Conservation (phyloP, 92 coral and sea anemone genomes). For the Parazoanthus darwini region DNA sequence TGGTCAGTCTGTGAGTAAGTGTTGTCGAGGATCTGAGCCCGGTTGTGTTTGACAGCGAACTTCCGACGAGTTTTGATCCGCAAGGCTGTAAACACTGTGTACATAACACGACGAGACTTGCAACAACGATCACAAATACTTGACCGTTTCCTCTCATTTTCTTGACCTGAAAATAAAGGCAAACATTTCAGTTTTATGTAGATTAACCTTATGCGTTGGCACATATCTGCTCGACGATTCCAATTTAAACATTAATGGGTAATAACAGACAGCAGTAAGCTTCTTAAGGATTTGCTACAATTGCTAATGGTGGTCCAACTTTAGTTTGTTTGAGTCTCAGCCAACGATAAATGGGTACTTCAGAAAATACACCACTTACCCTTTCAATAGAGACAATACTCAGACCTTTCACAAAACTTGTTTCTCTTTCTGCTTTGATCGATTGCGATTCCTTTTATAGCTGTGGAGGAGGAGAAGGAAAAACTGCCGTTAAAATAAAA, state of each 20-base stretch:
- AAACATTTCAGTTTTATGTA: background rate
- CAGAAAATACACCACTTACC: background rate
- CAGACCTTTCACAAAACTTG: background rate
- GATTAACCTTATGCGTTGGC: background rate
- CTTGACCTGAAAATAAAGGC: slow-evolving; percentile 26
- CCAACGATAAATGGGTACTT: background rate
- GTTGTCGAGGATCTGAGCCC: background rate
- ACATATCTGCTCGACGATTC: background rate
- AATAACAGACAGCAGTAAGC: background rate
- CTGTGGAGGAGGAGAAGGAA: background rate
- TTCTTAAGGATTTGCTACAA: background rate
- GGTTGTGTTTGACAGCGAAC: background rate
- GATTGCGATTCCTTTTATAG: background rate
- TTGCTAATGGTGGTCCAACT: background rate
- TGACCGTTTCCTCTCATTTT: slow-evolving; percentile 30
- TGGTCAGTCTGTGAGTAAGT: background rate
- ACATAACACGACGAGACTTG: background rate
- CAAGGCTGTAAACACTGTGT: slow-evolving; percentile 13
- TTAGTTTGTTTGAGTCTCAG: background rate
- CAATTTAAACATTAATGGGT: background rate
- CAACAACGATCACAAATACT: slow-evolving; percentile 9
- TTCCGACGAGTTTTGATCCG: slow-evolving; percentile 17
- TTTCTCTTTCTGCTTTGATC: background rate
- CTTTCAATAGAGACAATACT: background rate
- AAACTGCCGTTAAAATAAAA: background rate